phyloP scores from a whole-genome alignment of 1,140 invertebrate genomes.

The Zaprionus ornatus region DNA sequence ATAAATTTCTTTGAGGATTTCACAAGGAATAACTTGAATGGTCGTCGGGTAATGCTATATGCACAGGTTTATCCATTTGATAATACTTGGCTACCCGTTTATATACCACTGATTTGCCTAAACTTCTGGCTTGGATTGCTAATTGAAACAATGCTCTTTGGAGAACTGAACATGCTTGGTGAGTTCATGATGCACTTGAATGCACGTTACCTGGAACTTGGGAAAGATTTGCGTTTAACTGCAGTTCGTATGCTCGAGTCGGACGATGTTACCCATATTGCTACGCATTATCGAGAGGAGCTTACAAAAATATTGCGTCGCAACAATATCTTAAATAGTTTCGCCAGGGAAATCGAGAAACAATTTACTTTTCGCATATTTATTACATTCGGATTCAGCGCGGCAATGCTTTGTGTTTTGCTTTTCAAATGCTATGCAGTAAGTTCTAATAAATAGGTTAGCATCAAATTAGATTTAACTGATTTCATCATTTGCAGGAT shows the following conservation, averaged over 20 bases:
- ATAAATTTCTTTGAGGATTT: slow-evolving; percentile 25
- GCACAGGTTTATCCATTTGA: slow-evolving; percentile 35
- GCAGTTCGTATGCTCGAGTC: background rate
- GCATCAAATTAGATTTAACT: too few species aligned
- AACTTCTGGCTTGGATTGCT: slow-evolving; percentile 29
- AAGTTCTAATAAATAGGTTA: background rate
- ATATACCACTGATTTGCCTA: slow-evolving; percentile 21
- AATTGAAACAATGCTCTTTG: slow-evolving; percentile 21
- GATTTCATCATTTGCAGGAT: background rate
- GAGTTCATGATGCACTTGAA: slow-evolving; percentile 50
- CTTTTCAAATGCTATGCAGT: slow-evolving; percentile 31
- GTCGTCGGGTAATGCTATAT: slow-evolving; percentile 23
- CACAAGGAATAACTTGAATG: slow-evolving; percentile 8
- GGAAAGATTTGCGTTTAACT: slow-evolving; percentile 18
- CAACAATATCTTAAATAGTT: slow-evolving; percentile 35
- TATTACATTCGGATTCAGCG: slow-evolving; percentile 33
- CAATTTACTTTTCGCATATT: slow-evolving; percentile 46
- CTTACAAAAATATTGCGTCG: slow-evolving; percentile 25
- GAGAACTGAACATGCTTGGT: slow-evolving; percentile 38
- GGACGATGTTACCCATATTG: background rate
- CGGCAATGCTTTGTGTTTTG: slow-evolving; percentile 34
- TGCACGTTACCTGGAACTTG: slow-evolving; percentile 34
- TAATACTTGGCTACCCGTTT: slow-evolving; percentile 8
- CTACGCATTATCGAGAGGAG: slow-evolving; percentile 1
- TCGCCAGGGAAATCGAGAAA: slow-evolving; percentile 23